Base-by-base conservation (phyloP, 2,888 invertebrate species). In the Patella ulyssiponensis region DNA sequence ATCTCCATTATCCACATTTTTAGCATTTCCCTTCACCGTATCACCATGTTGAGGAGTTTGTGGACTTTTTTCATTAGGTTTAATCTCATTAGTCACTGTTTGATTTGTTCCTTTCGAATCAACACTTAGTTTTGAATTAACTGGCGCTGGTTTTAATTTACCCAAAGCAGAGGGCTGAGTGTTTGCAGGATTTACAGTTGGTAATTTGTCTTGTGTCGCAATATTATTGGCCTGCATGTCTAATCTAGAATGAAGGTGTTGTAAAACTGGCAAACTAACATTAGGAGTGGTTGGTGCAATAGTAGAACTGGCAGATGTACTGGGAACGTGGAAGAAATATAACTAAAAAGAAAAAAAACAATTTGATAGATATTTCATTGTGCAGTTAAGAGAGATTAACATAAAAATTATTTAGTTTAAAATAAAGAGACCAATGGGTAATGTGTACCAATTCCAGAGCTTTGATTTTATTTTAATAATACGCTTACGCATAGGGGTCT, bases 301-400 rank as follows among this genome's bases (percentile, higher is more conserved):
- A 3, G 80, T 27, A 23, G 75, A 23, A 11, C 69, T 56, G 11
- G 79, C 71, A 11, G 70, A 77, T 20, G 81, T 70, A 51, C 82
- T 78, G 17, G 87, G 87, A 33, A 86, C 85, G 73, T 88, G 88
- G 82, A 88, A 88, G 75, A 88, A 88, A 79, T 88, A 88, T 15
- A 88, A 78, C 88, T 88, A 83, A 78, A 86, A 85, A 69, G 75
- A 27, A 74, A 58, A 11, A 20, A 33, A 73, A n/a, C 52, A 12
- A 51, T 52, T 54, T 54, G n/a, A 33, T 20, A 15, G 7, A 51
- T 5, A 20, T 70, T 23, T 12, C 7, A 15, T 23, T 14, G 7
- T 20, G 0, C 33, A 20, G 15, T 64, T 44, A 53, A 3, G 0
- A 52, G 23, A 71, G 33, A 74, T 44, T 64, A 64, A 53, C 20